A percentile compares a stretch with the other conserved stretches of the same genome.
Evolutionary conservation across 1,140 invertebrate species (phyloP).

Genomic region (Gonioctena quinquepunctata): DNA sequence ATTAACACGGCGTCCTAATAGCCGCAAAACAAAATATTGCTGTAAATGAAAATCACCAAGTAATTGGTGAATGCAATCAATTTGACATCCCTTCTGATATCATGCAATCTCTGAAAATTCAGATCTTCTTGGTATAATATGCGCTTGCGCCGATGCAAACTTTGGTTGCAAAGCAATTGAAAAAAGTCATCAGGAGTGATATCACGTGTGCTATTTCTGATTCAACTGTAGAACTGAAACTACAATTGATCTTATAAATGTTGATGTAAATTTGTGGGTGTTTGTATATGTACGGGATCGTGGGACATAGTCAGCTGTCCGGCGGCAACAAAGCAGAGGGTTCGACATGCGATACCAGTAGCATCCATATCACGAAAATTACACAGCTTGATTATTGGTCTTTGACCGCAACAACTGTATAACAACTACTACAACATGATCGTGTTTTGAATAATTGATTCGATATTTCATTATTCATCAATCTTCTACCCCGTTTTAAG

Average conservation of each 20-base stretch:
- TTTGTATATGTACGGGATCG: slow-evolving; percentile 21
- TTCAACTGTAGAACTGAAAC: not conserved
- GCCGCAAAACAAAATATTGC: too few species aligned
- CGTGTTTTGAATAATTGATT: slow-evolving; percentile 28
- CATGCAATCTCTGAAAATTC: too few species aligned
- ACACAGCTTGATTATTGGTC: slow-evolving; percentile 29
- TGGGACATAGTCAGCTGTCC: slow-evolving; percentile 11
- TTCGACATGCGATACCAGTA: slow-evolving; percentile 16
- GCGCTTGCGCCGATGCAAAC: too few species aligned
- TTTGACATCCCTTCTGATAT: too few species aligned
- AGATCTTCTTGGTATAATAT: too few species aligned
- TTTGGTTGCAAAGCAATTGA: too few species aligned
- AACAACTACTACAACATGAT: slow-evolving; percentile 35
- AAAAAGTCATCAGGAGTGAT: too few species aligned
- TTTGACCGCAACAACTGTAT: slow-evolving; percentile 34
- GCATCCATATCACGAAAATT: slow-evolving; percentile 28
- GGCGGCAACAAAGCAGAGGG: not conserved
- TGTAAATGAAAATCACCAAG: too few species aligned
- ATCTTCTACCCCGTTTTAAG: not conserved
- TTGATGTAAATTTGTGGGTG: slow-evolving; percentile 20
- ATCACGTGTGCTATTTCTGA: not conserved
- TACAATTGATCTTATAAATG: not conserved
- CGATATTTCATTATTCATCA: slow-evolving; percentile 14
- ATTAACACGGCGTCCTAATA: too few species aligned
- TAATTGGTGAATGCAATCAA: too few species aligned